Conservation (phyloP, 2,888 invertebrate genomes). For the Tachina fera region DNA sequence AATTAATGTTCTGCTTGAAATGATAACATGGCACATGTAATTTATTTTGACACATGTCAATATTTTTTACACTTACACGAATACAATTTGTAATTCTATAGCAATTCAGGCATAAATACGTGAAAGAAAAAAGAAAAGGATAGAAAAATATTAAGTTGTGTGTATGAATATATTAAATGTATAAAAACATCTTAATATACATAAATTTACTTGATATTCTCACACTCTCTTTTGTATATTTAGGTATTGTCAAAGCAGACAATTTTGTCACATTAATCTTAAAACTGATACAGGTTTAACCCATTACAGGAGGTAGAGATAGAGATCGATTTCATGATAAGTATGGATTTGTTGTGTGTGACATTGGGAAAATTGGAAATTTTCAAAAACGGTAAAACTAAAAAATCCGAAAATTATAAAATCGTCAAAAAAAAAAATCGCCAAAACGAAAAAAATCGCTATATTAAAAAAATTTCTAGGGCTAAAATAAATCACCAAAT, state of each 20-base stretch:
- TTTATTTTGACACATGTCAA: conserved; percentile 59
- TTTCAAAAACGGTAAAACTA: too few relatives aligned
- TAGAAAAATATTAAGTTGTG: background rate
- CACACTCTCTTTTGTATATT: background rate
- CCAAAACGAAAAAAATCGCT: too few relatives aligned
- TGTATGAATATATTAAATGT: conserved; percentile 16
- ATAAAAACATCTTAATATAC: background rate
- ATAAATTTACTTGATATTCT: background rate
- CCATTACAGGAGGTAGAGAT: background rate
- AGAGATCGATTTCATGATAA: too few relatives aligned
- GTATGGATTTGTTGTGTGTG: too few relatives aligned
- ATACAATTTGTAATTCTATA: background rate
- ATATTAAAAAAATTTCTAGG: too few relatives aligned
- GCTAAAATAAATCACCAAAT: too few relatives aligned
- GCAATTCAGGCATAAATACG: background rate
- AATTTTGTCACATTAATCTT: conserved; percentile 27
- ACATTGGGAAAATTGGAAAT: too few relatives aligned
- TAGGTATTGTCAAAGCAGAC: background rate
- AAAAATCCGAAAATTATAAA: too few relatives aligned
- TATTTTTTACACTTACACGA: background rate
- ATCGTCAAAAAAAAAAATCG: too few relatives aligned
- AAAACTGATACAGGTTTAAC: background rate
- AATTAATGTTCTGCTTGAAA: conserved; percentile 15
- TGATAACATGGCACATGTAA: conserved; percentile 55
- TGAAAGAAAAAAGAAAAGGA: background rate